These are phyloP conservation scores for Nysson spinosus DNA, from an alignment of 2,888 invertebrate genomes.

Conservation along the genomic window DNA sequence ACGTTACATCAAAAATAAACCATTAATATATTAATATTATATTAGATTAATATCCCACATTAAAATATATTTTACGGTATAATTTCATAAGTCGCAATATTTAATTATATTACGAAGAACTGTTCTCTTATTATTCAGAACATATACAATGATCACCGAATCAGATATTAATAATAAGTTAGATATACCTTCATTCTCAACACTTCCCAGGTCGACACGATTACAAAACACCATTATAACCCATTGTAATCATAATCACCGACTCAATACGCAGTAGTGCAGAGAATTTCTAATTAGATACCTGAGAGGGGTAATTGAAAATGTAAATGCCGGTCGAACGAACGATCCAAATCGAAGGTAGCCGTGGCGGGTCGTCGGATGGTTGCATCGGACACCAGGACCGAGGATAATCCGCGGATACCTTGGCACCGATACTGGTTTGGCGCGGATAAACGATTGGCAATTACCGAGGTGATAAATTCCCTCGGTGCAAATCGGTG, in stretches of 20 bases:
- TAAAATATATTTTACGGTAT: too few species aligned
- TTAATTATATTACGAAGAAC: too few species aligned
- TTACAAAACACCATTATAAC: background rate
- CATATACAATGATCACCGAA: too few species aligned
- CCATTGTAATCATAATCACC: constrained; percentile 14
- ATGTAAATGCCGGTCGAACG: constrained; percentile 66
- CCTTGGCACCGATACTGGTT: constrained; percentile 62
- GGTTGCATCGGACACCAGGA: constrained; percentile 22
- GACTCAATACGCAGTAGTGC: constrained; percentile 17
- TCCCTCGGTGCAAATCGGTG: constrained; percentile 60
- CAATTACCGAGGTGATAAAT: constrained; percentile 71
- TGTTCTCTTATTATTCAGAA: too few species aligned
- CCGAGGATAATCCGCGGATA: constrained; percentile 56
- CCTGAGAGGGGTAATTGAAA: constrained; percentile 62
- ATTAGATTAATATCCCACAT: too few species aligned
- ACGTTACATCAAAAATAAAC: too few species aligned
- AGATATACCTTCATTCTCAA: too few species aligned
- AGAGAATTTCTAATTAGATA: background rate
- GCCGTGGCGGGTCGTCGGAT: constrained; percentile 23
- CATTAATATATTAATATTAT: too few species aligned
- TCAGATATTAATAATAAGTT: too few species aligned
- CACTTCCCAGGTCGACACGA: too few species aligned
- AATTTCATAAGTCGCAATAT: too few species aligned
- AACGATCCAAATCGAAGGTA: constrained; percentile 59
- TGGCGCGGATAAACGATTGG: constrained; percentile 69